phyloP scores from a whole-genome alignment of 2,113 vertebrate species.

The Embiotoca jacksoni region DNA sequence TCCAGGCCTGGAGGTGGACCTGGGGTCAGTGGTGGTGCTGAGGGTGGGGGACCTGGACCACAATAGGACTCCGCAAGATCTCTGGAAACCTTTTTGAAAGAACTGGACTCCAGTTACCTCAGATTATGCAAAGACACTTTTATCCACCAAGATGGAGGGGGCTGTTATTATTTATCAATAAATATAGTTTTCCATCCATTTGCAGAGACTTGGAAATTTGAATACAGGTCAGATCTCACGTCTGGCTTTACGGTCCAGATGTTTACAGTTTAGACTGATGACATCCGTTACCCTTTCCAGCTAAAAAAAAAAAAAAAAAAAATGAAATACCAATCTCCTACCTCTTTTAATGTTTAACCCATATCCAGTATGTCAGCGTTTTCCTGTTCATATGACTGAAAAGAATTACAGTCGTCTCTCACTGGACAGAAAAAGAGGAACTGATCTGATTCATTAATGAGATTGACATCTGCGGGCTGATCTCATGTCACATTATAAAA shows the following conservation, averaged over 20 bases:
- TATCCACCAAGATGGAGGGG: neutral
- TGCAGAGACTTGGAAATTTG: neutral
- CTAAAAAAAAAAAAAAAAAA: neutral
- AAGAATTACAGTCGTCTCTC: neutral
- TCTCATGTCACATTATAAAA: constrained; percentile 15
- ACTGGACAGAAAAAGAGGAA: neutral
- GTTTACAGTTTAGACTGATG: constrained; percentile 5
- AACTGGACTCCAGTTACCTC: constrained; percentile 1
- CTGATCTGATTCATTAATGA: constrained; percentile 1
- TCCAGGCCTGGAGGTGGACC: constrained; percentile 83
- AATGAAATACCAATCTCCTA: constrained; percentile 21
- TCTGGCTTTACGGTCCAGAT: neutral
- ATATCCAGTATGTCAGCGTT: neutral
- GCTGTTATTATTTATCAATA: constrained; percentile 24
- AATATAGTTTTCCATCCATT: constrained; percentile 32
- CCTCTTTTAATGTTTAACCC: constrained; percentile 24
- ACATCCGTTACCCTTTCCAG: no score
- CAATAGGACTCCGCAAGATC: neutral
- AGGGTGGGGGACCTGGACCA: constrained; percentile 53
- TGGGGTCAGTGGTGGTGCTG: neutral
- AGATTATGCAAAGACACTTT: constrained; percentile 44
- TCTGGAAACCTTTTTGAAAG: neutral
- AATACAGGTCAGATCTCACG: neutral
- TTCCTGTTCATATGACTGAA: neutral
- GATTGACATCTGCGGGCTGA: neutral